Percentiles rank a stretch among this genome's conserved stretches.
Conservation (phyloP, 2,797 vertebrate species). For the Thaleichthys pacificus region DNA sequence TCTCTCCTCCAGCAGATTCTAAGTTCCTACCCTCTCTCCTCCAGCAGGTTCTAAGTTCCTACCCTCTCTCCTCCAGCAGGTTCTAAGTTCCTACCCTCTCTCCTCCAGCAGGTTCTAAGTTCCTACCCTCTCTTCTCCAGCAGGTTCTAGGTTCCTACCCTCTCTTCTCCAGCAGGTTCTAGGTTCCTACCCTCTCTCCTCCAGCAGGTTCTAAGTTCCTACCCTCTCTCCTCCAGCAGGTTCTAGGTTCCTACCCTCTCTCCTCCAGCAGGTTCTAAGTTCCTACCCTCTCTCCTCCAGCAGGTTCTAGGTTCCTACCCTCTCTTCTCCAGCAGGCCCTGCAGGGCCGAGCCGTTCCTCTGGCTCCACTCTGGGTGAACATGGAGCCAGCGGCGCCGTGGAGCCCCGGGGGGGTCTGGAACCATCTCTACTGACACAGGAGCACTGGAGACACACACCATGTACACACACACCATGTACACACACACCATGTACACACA, state of each 20-base stretch:
- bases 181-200: neutral
- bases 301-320: neutral
- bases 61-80: neutral
- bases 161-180: neutral
- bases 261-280: neutral
- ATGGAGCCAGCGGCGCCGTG: constrained; percentile 81
- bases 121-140: too few relatives aligned
- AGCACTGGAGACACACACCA: constrained; percentile 60
- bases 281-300: neutral
- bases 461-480: constrained; percentile 14
- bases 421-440: constrained; percentile 72
- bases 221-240: neutral
- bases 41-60: neutral
- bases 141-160: neutral
- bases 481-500: neutral
- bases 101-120: neutral
- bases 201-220: neutral
- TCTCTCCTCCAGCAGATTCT: too few relatives aligned
- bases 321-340: constrained; percentile 46
- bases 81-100: neutral
- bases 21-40: too few relatives aligned
- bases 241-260: neutral
- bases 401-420: constrained; percentile 57
- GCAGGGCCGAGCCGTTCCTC: constrained; percentile 79
- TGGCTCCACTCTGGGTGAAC: constrained; percentile 79